Percentiles rank a stretch among this genome's conserved stretches.
Evolutionary conservation across 2,797 vertebrate species (phyloP).

Genomic region (Pangasius krempfi): DNA sequence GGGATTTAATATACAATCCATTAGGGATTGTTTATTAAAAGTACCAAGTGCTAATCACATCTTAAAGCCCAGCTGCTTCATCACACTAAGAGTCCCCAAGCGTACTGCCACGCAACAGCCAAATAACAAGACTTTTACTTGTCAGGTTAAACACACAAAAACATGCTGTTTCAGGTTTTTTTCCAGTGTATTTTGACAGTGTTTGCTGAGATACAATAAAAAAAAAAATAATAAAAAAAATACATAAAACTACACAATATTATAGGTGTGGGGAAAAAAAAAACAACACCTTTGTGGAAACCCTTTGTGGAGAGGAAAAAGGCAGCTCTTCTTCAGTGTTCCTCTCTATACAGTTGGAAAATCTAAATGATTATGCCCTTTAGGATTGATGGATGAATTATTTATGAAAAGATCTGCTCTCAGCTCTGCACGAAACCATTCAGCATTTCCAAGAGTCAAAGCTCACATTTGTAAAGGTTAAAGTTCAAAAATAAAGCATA

Average conservation of each 20-base stretch:
- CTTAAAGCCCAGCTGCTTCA: background rate
- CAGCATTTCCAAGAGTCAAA: background rate
- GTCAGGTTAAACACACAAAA: background rate
- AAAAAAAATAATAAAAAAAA: background rate
- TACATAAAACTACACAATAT: conserved; percentile 5
- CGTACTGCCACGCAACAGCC: background rate
- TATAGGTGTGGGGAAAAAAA: background rate
- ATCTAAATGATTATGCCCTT: background rate
- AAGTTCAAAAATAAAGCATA: background rate
- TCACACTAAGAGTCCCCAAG: background rate
- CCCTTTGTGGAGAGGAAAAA: background rate
- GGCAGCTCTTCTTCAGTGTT: background rate
- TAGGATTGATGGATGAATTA: background rate
- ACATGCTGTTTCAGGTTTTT: background rate
- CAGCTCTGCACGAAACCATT: background rate
- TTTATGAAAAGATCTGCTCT: background rate
- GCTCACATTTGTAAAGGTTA: background rate
- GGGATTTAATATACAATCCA: background rate
- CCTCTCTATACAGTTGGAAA: background rate
- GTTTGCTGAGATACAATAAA: background rate
- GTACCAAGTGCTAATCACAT: background rate
- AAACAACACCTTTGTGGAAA: too few species aligned
- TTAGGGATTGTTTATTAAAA: background rate
- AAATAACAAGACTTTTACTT: background rate
- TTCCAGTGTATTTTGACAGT: conserved; percentile 23